phyloP scores from a whole-genome alignment of 1,140 invertebrate genomes.

The Nymphalis io region DNA sequence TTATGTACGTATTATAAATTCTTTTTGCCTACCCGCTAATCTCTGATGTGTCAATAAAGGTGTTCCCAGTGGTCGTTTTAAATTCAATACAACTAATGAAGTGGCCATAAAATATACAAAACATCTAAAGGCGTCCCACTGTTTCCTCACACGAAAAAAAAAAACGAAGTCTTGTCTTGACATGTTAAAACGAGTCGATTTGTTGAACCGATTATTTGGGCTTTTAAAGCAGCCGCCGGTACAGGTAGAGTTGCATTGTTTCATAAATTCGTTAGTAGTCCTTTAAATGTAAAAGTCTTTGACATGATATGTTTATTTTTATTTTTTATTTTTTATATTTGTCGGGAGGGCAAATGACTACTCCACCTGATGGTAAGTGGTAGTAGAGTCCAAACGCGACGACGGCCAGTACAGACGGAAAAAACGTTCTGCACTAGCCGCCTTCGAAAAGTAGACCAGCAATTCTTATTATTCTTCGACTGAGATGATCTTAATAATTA shows the following conservation, averaged over 20 bases:
- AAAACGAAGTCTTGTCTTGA: constrained; percentile 68
- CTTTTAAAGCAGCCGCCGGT: constrained; percentile 50
- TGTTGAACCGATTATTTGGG: constrained; percentile 67
- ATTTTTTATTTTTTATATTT: too few relatives aligned
- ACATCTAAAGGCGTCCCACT: constrained; percentile 64
- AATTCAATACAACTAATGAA: constrained; percentile 62
- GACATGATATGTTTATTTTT: background rate
- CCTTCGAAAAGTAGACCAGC: too few relatives aligned
- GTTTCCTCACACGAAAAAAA: constrained; percentile 55
- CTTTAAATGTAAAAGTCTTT: constrained; percentile 14
- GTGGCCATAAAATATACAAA: constrained; percentile 74
- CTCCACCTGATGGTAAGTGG: too few relatives aligned
- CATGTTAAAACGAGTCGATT: constrained; percentile 71
- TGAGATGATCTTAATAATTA: too few relatives aligned
- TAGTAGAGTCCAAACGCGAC: too few relatives aligned
- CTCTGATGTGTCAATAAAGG: constrained; percentile 65
- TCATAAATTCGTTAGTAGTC: constrained; percentile 57
- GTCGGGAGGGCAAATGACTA: too few relatives aligned
- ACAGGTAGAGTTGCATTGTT: constrained; percentile 48
- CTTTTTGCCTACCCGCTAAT: constrained; percentile 22
- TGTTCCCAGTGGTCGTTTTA: constrained; percentile 54
- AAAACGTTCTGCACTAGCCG: too few relatives aligned
- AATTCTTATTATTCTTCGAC: too few relatives aligned
- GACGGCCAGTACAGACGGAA: too few relatives aligned
- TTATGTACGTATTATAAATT: background rate